Base-by-base conservation (phyloP, 1,140 invertebrate genomes). In the Bombus waltoni region DNA sequence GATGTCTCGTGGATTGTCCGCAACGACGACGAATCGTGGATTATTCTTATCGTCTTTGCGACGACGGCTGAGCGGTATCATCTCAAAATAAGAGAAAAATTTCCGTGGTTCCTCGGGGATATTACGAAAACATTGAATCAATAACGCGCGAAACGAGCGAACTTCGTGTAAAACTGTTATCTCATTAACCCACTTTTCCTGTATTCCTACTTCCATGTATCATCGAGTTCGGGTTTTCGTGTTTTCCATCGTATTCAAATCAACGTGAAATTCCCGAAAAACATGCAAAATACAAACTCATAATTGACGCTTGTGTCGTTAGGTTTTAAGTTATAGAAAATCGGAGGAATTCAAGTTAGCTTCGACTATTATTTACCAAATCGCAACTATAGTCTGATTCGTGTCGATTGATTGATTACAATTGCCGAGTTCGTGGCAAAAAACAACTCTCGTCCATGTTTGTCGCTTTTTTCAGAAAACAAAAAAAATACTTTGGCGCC, bases 171-270 rank as follows among this genome's bases (percentile, higher is more conserved):
- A 68, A 68, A 65, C 44, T 57, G 79, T 68, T 68, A 66, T 53
- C 38, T 70, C 35, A 77, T 83, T 70, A 77, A 70, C 81, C 81
- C 1, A 70, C 47, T 70, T 83, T 83, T 72, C 3, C 10, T n/a
- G 32, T 15, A 18, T 59, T 38, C 40, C 35, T 11, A 70, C 18
- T 18, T 8, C n/a, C 66, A 10, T 77, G 25, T 8, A 84, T 38
- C 75, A 47, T 78, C n/a, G 42, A n/a, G 38, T 22, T 71, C 40
- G 42, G 40, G 42, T 38, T 72, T 72, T n/a, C 47, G 38, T 44
- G 68, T 78, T 68, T 83, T 68, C 28, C 42, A 13, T 44, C 66
- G 47, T 44, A 62, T 44, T 53, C 44, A 57, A 70, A 83, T 79
- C 40, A n/a, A 22, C 32, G 66, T 8, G 18, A 40, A 42, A 32